Base-by-base conservation (phyloP, 2,113 vertebrate genomes). In the Pluvianellus socialis region DNA sequence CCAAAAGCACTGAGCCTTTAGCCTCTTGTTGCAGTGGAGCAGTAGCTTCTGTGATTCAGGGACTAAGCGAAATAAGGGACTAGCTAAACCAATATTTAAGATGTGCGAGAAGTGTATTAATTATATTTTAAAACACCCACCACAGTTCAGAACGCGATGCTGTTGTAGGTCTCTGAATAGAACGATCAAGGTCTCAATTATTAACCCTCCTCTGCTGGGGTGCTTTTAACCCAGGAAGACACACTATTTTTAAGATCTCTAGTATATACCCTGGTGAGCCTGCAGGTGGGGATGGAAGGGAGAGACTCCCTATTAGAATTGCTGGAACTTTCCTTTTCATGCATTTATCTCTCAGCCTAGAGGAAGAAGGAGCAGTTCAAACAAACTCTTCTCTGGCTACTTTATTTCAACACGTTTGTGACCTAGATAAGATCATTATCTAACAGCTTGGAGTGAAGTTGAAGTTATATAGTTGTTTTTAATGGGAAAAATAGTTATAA, bases 381-480 rank as follows among this genome's bases (percentile, higher is more conserved):
- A 94, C 90, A 95, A 94, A 47, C 91, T 87, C 61, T 92, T 96
- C 92, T 87, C 76, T 79, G 76, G 79, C 53, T 97, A 91, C 89
- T 95, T 95, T 82, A 95, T 94, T 96, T 89, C 84, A 89, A 70
- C 62, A 92, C 12, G 0, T 94, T 95, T 95, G 83, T 91, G 86
- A 88, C 94, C 20, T 5, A 94, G 88, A 95, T 97, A 97, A 95
- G 92, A 94, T 97, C 70, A 73, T 96, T 96, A 95, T 95, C 95
- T 94, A 91, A 91, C 89, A 94, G 80, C 91, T 95, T 85, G 92
- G 70, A 97, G 94, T 82, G 71, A 91, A 95, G 73, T 50, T 79
- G 70, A 92, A 95, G 62, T 71, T 90, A 82, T 30, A 55, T 70
- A 76, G 92, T 88, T 95, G 80, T 89, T 95, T 94, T 79, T 92